A percentile compares a stretch with the other conserved stretches of the same genome.
Conservation (phyloP, 2,797 vertebrate genomes). For the Caiman crocodilus region DNA sequence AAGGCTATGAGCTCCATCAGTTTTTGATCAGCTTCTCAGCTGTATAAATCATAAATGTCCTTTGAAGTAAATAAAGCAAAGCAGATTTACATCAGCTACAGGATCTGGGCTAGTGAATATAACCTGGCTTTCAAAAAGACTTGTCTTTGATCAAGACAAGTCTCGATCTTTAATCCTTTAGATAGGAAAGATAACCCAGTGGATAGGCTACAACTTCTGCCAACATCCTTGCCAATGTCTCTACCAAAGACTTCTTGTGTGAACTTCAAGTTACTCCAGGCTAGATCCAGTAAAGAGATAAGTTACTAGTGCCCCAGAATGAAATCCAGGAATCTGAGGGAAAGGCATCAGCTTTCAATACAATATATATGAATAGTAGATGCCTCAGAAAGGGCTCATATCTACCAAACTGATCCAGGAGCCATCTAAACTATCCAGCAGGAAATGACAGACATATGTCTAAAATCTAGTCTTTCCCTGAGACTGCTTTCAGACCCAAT, state of each 20-base stretch:
- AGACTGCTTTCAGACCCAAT: too few species aligned
- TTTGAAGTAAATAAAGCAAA: slow-evolving; percentile 24
- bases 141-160: slow-evolving; percentile 27
- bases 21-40: background rate
- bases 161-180: background rate
- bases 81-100: background rate
- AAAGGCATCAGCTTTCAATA: too few species aligned
- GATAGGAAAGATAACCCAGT: background rate
- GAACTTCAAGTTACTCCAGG: background rate
- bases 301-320: too few species aligned
- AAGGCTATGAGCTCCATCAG: background rate
- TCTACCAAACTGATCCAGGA: too few species aligned
- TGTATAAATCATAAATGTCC: background rate
- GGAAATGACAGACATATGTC: too few species aligned
- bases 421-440: too few species aligned
- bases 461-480: too few species aligned
- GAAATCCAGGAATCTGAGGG: too few species aligned
- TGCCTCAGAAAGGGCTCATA: too few species aligned
- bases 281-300: background rate
- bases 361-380: too few species aligned
- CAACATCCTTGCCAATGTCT: background rate
- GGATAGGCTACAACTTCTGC: background rate
- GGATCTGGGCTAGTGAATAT: background rate
- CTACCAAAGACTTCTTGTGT: background rate
- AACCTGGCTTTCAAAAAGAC: background rate